A percentile compares a stretch with the other conserved stretches of the same genome.
phyloP scores from a whole-genome alignment of 1,140 invertebrate species.

The Platyura marginata region DNA sequence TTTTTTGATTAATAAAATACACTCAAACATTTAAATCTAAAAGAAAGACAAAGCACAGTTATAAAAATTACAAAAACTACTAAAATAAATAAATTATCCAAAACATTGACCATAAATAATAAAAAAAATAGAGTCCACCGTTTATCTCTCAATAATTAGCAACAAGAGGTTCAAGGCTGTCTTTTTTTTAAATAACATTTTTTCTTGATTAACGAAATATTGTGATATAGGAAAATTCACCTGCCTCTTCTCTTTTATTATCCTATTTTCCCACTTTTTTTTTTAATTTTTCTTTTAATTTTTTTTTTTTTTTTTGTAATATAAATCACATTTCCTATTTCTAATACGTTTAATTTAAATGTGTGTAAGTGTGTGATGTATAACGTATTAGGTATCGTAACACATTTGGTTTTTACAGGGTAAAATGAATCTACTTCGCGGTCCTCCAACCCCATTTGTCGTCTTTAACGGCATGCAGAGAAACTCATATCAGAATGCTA shows the following conservation, averaged over 20 bases:
- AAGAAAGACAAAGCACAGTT: no score
- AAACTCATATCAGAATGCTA: neutral
- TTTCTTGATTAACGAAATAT: no score
- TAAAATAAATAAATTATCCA: no score
- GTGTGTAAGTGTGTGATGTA: no score
- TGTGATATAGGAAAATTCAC: neutral
- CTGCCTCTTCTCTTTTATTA: neutral
- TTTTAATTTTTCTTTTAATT: neutral
- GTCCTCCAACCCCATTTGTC: constrained; percentile 2
- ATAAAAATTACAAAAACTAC: no score
- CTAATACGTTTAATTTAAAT: neutral
- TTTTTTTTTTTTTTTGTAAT: neutral
- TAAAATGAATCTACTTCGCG: constrained; percentile 1
- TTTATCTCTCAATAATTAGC: no score
- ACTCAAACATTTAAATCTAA: no score
- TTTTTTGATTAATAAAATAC: no score
- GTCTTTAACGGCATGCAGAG: constrained; percentile 1
- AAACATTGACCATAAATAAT: no score
- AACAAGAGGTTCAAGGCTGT: no score
- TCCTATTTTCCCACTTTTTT: neutral
- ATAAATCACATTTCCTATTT: neutral
- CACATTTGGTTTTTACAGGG: constrained; percentile 1
- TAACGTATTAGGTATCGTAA: neutral
- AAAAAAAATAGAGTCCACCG: no score
- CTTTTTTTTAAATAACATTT: no score